These are phyloP conservation scores for Thalassoma bifasciatum DNA, from an alignment of 2,113 vertebrate species.

Conservation along the genomic window DNA sequence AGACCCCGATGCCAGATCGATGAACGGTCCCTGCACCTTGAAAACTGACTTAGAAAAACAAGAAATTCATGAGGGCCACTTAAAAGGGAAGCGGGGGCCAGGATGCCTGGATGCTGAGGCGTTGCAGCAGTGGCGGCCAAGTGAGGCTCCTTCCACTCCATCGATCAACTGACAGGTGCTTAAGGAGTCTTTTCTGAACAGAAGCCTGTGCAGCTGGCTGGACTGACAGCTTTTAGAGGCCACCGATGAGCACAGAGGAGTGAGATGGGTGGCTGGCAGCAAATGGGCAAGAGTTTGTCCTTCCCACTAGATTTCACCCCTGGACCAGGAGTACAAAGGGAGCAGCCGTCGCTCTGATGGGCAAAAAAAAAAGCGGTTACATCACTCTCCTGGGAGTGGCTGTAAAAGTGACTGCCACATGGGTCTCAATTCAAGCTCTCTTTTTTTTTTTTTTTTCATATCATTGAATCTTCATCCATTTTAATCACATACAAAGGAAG, in stretches of 20 bases:
- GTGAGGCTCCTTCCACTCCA: conserved; percentile 64
- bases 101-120: conserved; percentile 20
- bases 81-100: conserved; percentile 15
- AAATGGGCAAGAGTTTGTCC: conserved; percentile 56
- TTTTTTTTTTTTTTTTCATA: background rate
- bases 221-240: conserved; percentile 63
- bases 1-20: conserved; percentile 3
- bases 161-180: conserved; percentile 74
- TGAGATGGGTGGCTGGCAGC: conserved; percentile 44
- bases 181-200: conserved; percentile 40
- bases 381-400: conserved; percentile 49
- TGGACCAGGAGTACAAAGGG: conserved; percentile 17
- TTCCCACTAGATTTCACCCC: conserved; percentile 41
- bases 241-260: conserved; percentile 27
- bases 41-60: conserved; percentile 5
- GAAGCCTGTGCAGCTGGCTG: conserved; percentile 44
- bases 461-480: conserved; percentile 1
- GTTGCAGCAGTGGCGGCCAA: conserved; percentile 35
- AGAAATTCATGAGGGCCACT: conserved; percentile 37
- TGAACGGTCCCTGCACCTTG: conserved; percentile 1
- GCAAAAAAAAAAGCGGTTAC: conserved; percentile 11
- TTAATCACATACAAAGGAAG: conserved; percentile 24
- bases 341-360: conserved; percentile 19
- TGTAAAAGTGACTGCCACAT: conserved; percentile 50
- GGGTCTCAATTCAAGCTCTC: conserved; percentile 33